These are phyloP conservation scores for Antheraea pernyi DNA, from an alignment of 1,140 invertebrate genomes.

Conservation along the genomic window DNA sequence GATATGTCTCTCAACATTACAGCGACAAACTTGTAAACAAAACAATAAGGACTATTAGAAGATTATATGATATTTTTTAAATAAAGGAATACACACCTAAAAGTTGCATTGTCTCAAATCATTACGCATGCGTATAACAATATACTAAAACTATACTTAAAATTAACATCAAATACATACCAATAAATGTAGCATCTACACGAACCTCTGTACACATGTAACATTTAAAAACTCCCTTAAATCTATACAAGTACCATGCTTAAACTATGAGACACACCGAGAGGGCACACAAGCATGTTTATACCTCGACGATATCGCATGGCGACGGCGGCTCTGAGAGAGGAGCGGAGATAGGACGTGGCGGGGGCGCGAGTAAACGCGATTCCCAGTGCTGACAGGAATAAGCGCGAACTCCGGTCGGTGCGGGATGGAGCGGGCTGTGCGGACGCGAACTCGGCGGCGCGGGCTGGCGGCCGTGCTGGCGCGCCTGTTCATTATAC, in stretches of 20 bases:
- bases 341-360: conserved; percentile 44
- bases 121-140: conserved; percentile 24
- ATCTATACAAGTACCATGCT: conserved; percentile 13
- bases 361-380: conserved; percentile 54
- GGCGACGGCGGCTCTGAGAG: conserved; percentile 51
- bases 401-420: conserved; percentile 73
- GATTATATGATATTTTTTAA: conserved; percentile 11
- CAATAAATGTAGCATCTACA: conserved; percentile 2
- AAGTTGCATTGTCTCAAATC: conserved; percentile 30
- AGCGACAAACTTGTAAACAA: background rate
- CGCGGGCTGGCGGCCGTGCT: conserved; percentile 72
- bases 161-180: conserved; percentile 28
- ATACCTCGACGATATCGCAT: conserved; percentile 71
- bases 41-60: conserved; percentile 17
- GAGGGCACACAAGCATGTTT: background rate
- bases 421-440: conserved; percentile 60
- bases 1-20: background rate
- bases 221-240: conserved; percentile 17
- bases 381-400: conserved; percentile 78
- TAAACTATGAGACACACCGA: conserved; percentile 14
- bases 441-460: conserved; percentile 59
- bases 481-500: conserved; percentile 54
- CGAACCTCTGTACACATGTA: conserved; percentile 26
- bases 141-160: background rate
- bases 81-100: conserved; percentile 17